These are phyloP conservation scores for Sepiola atlantica DNA, from an alignment of 2,888 invertebrate species.

Conservation along the genomic window DNA sequence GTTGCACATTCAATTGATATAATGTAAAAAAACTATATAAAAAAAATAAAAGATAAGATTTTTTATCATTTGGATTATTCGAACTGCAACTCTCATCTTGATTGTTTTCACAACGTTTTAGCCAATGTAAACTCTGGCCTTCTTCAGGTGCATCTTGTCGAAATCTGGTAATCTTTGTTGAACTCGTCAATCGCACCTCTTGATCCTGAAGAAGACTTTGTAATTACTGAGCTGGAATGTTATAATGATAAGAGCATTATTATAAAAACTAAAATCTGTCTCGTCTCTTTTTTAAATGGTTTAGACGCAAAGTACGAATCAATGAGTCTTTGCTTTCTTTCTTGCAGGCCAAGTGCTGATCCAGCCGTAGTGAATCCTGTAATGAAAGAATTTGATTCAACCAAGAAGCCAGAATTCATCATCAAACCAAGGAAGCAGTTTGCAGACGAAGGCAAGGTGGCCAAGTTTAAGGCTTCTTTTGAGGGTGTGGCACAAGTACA, in stretches of 20 bases:
- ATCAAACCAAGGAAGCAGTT: slow-evolving; percentile 69
- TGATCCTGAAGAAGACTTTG: too few relatives aligned
- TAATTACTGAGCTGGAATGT: too few relatives aligned
- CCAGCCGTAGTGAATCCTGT: neutral
- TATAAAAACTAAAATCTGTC: neutral
- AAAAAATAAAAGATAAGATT: too few relatives aligned
- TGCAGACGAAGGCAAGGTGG: slow-evolving; percentile 67
- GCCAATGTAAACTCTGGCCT: neutral
- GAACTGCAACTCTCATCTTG: too few relatives aligned
- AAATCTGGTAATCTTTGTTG: too few relatives aligned
- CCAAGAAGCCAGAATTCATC: slow-evolving; percentile 66
- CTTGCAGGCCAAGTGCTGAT: slow-evolving; percentile 10
- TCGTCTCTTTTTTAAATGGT: too few relatives aligned
- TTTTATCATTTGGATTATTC: too few relatives aligned
- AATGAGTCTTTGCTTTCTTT: neutral
- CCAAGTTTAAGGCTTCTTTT: slow-evolving; percentile 70
- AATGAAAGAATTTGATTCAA: neutral
- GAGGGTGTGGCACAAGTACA: slow-evolving; percentile 78
- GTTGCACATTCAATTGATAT: too few relatives aligned
- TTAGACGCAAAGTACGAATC: neutral
- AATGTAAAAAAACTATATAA: too few relatives aligned
- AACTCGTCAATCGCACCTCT: too few relatives aligned
- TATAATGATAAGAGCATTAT: neutral
- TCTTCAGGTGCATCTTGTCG: too few relatives aligned
- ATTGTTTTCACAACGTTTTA: too few relatives aligned